Percentiles rank a stretch among this genome's conserved stretches.
Evolutionary conservation across 2,113 vertebrate genomes (phyloP).

Genomic region (Limanda limanda): DNA sequence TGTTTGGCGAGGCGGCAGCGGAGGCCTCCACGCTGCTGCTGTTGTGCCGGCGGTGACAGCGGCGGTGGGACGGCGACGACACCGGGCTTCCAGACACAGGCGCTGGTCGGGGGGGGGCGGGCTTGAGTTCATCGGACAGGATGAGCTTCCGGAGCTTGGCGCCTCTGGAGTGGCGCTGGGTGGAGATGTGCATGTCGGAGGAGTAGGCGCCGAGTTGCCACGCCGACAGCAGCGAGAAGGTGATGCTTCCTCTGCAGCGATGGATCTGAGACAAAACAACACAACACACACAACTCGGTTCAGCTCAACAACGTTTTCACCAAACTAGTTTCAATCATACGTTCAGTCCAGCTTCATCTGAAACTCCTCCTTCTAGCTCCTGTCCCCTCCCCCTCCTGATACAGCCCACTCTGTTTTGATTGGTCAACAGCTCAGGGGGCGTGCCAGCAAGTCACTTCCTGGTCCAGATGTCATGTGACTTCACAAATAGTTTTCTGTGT

Average conservation of each 20-base stretch:
- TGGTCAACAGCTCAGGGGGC: too few species aligned
- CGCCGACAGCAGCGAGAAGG: conserved; percentile 93
- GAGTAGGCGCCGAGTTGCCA: conserved; percentile 94
- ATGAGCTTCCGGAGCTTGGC: conserved; percentile 93
- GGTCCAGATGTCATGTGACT: too few species aligned
- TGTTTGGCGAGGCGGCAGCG: conserved; percentile 12
- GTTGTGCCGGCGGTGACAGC: conserved; percentile 55
- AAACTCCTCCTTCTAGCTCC: too few species aligned
- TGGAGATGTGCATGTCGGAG: conserved; percentile 98
- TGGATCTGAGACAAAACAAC: conserved; percentile 76
- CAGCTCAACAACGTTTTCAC: too few species aligned
- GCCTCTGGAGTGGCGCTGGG: conserved; percentile 93
- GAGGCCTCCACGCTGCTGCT: conserved; percentile 50
- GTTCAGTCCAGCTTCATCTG: too few species aligned
- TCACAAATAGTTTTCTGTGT: too few species aligned
- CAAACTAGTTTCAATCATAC: too few species aligned
- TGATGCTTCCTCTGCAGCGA: conserved; percentile 92
- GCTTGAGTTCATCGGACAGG: conserved; percentile 94
- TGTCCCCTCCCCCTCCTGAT: too few species aligned
- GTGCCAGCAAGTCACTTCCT: too few species aligned
- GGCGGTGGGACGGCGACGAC: conserved; percentile 47
- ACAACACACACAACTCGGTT: not conserved
- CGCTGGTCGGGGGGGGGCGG: conserved; percentile 27
- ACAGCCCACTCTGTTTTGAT: too few species aligned
- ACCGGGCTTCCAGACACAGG: conserved; percentile 24